Base-by-base conservation (phyloP, 2,113 vertebrate genomes). In the Catagonus wagneri region DNA sequence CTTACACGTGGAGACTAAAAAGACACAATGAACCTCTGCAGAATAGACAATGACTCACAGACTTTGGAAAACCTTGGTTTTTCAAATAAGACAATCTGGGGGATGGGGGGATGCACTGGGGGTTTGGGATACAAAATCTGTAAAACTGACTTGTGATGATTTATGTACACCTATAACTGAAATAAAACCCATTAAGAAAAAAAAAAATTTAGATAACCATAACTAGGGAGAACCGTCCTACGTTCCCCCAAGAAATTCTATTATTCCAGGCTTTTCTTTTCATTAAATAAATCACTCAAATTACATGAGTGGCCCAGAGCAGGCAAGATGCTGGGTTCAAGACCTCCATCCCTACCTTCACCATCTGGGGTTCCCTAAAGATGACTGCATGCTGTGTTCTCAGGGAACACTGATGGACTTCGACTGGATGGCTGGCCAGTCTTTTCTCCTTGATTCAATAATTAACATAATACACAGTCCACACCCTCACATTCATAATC, bases 381-480 rank as follows among this genome's bases (percentile, higher is more conserved):
- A 34, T 25, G 25, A 61, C 32, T 1, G 44, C 44, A 44, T 44
- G 8, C 44, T 44, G 0, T 19, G 7, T 17, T 34, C 32, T 78
- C 17, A 50, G 4, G 29, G 1, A 78, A 9, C 13, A 15, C 12
- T 87, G 6, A 79, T 20, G 44, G 27, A 63, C 9, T n/a, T 74
- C 56, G 25, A 0, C 3, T n/a, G 13, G 54, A 22, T 7, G 2
- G 3, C 1, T 25, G 29, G 1, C 23, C 25, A 76, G 22, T 25
- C n/a, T 14, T 25, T 29, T 36, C 15, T 60, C 22, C 27, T 19
- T 23, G 34, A 34, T n/a, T 58, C 12, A 7, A 7, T 54, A 23
- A 16, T 16, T 39, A 72, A 78, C 20, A 19, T 7, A 84, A 25
- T 5, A 27, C 3, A 1, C 3, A 60, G 17, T 15, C 8, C 6